A percentile compares a stretch with the other conserved stretches of the same genome.
Conservation (phyloP, 2,797 vertebrate genomes). For the Enteromius viviparus region DNA sequence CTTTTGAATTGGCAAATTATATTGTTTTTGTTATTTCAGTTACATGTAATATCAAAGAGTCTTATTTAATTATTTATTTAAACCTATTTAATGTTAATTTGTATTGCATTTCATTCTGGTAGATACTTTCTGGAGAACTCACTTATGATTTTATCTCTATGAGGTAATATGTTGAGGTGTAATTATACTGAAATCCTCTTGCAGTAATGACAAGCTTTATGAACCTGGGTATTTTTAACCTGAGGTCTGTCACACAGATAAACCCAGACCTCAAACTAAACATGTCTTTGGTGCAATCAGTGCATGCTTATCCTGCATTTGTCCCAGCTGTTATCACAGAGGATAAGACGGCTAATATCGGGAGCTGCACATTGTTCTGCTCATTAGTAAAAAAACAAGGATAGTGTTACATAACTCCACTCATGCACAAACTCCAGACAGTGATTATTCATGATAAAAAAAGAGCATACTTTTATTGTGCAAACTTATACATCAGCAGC, state of each 20-base stretch:
- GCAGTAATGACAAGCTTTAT: neutral
- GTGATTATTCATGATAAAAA: neutral
- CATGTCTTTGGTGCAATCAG: neutral
- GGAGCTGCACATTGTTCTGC: neutral
- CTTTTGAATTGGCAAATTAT: neutral
- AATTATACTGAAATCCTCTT: neutral
- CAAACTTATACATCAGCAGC: neutral
- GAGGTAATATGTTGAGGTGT: neutral
- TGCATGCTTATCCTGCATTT: slow-evolving; percentile 13
- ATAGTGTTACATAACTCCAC: slow-evolving; percentile 7
- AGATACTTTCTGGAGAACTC: neutral
- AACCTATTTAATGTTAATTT: neutral
- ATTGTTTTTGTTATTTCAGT: neutral
- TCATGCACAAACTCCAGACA: neutral
- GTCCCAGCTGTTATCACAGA: slow-evolving; percentile 24
- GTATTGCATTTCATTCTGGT: neutral
- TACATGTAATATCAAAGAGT: neutral
- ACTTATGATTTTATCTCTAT: neutral
- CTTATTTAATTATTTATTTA: too few relatives aligned
- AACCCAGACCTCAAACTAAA: neutral
- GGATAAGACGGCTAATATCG: neutral
- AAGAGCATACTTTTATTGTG: neutral
- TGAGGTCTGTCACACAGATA: neutral
- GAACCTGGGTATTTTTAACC: neutral
- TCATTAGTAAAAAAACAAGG: neutral